phyloP scores from a whole-genome alignment of 2,797 vertebrate genomes.

The Telmatherina bonti region DNA sequence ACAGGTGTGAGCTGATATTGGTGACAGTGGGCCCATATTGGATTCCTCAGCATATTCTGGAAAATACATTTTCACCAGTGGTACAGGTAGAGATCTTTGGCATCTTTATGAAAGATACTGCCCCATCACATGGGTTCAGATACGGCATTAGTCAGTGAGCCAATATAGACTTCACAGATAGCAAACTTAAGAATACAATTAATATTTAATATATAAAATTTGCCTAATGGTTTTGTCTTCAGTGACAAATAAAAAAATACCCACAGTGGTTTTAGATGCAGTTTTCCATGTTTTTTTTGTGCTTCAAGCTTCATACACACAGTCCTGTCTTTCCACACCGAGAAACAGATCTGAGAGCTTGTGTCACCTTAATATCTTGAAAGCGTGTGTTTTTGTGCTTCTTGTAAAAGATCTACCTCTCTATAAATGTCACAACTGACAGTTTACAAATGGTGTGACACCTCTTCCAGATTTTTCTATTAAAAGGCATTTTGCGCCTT shows the following conservation, averaged over 20 bases:
- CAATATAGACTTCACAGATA: neutral
- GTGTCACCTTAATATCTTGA: conserved; percentile 34
- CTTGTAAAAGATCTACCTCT: conserved; percentile 21
- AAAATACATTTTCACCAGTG: neutral
- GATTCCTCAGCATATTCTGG: neutral
- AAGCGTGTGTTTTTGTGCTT: conserved; percentile 12
- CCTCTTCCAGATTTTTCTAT: conserved; percentile 30
- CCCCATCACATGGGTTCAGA: neutral
- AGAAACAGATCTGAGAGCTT: conserved; percentile 26
- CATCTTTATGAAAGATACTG: neutral
- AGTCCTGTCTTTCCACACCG: neutral
- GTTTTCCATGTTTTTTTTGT: conserved; percentile 12
- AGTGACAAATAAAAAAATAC: neutral
- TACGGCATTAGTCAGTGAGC: neutral
- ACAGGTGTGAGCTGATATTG: neutral
- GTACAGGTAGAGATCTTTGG: neutral
- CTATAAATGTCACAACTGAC: conserved; percentile 52
- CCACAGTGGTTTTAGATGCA: neutral
- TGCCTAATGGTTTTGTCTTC: neutral
- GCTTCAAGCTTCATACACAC: neutral
- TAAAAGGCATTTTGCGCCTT: conserved; percentile 34
- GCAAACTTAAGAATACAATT: too few species aligned
- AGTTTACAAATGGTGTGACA: conserved; percentile 33
- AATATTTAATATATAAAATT: too few species aligned
- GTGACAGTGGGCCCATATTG: neutral